These are phyloP conservation scores for Acropternis orthonyx DNA, from an alignment of 2,797 vertebrate genomes.

Conservation along the genomic window DNA sequence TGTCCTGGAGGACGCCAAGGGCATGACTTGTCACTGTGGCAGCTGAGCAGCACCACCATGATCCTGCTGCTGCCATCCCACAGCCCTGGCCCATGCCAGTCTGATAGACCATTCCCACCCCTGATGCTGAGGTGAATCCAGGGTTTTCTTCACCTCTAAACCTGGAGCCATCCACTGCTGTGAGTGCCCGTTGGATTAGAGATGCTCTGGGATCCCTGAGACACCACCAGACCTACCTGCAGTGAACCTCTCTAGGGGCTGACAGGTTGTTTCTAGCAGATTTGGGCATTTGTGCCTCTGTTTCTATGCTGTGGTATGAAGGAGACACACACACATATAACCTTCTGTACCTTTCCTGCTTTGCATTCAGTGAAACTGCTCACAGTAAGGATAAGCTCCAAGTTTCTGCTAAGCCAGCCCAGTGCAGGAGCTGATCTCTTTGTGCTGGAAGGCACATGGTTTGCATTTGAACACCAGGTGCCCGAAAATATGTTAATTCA, in stretches of 20 bases:
- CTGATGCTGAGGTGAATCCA: fast-evolving
- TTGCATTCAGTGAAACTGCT: background rate
- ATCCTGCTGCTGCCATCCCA: fast-evolving
- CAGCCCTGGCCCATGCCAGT: background rate
- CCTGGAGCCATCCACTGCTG: background rate
- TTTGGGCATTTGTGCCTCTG: background rate
- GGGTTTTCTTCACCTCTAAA: background rate
- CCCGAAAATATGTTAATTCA: background rate
- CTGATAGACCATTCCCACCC: background rate
- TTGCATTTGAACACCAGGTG: background rate
- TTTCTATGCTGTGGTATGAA: background rate
- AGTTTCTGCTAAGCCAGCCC: background rate
- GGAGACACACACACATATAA: too few relatives aligned
- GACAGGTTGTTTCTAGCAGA: background rate
- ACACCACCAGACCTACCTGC: background rate
- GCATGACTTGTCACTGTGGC: background rate
- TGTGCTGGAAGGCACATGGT: background rate
- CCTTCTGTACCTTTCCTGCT: background rate
- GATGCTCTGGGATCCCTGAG: background rate
- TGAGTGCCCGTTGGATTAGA: background rate
- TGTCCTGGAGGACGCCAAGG: background rate
- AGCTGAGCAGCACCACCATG: background rate
- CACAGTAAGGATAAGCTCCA: fast-evolving
- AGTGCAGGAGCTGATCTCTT: background rate
- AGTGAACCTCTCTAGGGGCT: background rate